Evolutionary conservation across 2,113 vertebrate genomes (phyloP).

Genomic region (Xerus inauris): DNA sequence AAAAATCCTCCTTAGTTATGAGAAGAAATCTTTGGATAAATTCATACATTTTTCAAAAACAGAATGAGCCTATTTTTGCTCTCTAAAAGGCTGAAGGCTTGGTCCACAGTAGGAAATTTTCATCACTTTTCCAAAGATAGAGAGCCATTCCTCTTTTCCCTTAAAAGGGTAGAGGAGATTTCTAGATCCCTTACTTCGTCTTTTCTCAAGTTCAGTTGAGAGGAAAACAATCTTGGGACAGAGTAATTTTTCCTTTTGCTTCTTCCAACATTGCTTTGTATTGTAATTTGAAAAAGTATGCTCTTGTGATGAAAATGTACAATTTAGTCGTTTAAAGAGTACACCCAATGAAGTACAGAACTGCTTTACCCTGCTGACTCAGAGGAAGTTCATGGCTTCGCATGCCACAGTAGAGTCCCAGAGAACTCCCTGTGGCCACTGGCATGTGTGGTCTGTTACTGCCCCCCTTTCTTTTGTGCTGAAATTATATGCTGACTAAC

Average conservation of each 20-base stretch:
- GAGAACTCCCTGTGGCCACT: too few relatives aligned
- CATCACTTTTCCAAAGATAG: neutral
- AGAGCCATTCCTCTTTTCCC: neutral
- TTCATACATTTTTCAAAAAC: neutral
- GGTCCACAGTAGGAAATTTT: neutral
- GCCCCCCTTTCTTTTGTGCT: neutral
- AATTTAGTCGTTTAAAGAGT: neutral
- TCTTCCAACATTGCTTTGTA: neutral
- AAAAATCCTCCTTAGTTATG: neutral
- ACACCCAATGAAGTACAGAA: neutral
- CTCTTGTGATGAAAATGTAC: neutral
- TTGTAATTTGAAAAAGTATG: neutral
- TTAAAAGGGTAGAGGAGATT: neutral
- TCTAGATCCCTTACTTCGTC: neutral
- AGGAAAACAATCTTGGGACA: neutral
- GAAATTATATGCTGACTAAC: neutral
- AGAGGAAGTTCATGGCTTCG: neutral
- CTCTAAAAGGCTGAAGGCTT: neutral
- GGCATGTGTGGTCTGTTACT: neutral
- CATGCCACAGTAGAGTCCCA: rapidly evolving
- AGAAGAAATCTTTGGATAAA: neutral
- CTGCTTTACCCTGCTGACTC: neutral
- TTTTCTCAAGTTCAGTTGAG: neutral
- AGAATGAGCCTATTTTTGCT: neutral
- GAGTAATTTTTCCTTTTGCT: neutral